Conservation (phyloP, 2,113 vertebrate genomes). For the Accipiter virgatus region DNA sequence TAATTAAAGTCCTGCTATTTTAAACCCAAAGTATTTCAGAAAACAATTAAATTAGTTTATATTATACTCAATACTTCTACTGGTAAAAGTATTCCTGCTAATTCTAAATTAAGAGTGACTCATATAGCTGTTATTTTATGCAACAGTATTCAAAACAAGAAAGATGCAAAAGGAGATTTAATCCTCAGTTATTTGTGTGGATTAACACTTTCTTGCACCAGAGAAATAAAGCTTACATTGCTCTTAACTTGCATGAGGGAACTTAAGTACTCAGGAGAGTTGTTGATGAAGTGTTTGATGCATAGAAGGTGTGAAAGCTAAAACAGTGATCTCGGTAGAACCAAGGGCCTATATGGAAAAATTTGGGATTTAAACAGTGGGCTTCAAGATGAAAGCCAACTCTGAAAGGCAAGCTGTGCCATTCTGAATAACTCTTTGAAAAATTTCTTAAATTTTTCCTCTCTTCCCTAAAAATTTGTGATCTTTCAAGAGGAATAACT, state of each 20-base stretch:
- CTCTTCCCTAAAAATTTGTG: not conserved
- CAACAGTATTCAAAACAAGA: not conserved
- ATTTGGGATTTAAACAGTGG: not conserved
- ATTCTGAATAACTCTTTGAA: not conserved
- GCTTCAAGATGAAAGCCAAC: not conserved
- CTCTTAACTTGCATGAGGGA: not conserved
- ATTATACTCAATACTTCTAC: not conserved
- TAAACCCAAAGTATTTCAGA: not conserved
- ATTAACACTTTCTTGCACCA: not conserved
- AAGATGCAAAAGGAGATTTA: not conserved
- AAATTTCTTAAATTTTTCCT: not conserved
- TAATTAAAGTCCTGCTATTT: not conserved
- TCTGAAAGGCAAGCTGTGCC: not conserved
- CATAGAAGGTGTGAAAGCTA: not conserved
- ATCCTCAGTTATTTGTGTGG: not conserved
- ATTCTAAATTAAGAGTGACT: not conserved
- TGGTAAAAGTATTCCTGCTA: not conserved
- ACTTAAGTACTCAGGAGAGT: not conserved
- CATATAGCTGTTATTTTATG: not conserved
- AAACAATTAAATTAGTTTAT: not conserved
- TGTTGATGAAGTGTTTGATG: not conserved
- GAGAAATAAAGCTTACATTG: not conserved
- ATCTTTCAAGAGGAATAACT: not conserved
- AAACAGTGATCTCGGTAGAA: not conserved
- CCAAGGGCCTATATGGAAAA: not conserved